Evolutionary conservation across 2,113 vertebrate species (phyloP).

Genomic region (Apteryx owenii): DNA sequence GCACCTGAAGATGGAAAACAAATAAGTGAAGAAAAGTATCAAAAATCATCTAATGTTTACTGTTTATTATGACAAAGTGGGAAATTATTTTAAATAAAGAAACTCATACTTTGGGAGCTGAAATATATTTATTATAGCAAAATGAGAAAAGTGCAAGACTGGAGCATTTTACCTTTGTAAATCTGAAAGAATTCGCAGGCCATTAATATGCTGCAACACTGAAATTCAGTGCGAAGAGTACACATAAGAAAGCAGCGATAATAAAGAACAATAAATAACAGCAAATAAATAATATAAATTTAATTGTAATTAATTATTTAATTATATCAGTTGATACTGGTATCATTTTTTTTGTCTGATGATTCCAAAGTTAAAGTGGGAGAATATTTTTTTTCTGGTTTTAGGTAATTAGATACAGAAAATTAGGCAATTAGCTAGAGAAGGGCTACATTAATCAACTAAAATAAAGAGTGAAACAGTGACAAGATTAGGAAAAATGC

Average conservation of each 20-base stretch:
- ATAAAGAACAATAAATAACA: too few relatives aligned
- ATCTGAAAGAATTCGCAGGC: background rate
- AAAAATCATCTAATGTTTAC: background rate
- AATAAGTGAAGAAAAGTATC: background rate
- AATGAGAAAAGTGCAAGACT: background rate
- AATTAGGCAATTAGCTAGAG: background rate
- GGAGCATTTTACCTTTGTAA: background rate
- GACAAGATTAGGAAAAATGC: background rate
- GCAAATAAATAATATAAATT: background rate
- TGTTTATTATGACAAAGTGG: background rate
- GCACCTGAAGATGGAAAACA: background rate
- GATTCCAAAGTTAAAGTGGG: background rate
- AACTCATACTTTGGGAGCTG: background rate
- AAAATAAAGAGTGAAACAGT: background rate
- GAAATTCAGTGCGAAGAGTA: background rate
- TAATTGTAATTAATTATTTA: background rate
- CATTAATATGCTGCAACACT: background rate
- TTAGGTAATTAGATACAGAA: background rate
- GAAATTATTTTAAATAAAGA: background rate
- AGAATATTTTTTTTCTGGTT: background rate
- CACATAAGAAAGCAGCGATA: too few relatives aligned
- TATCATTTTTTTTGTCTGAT: background rate
- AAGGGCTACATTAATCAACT: background rate
- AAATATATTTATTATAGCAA: background rate
- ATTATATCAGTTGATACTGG: background rate